A percentile compares a stretch with the other conserved stretches of the same genome.
phyloP scores from a whole-genome alignment of 2,888 invertebrate species.

The Microctonus hyperodae region DNA sequence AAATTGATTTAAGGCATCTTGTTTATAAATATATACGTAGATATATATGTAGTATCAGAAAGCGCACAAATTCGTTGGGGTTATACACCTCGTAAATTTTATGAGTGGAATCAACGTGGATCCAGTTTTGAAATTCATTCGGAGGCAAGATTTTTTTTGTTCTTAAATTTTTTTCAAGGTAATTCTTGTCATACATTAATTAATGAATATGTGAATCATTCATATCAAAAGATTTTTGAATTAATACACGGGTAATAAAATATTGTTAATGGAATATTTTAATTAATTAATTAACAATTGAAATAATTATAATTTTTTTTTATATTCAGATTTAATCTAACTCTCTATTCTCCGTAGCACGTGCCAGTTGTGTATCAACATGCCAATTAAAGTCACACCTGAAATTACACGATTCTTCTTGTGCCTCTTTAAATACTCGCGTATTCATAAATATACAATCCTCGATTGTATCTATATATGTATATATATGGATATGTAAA shows the following conservation, averaged over 20 bases:
- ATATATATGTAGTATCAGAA: neutral
- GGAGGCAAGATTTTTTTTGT: neutral
- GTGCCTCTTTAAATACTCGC: neutral
- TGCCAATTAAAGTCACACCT: slow-evolving; percentile 11
- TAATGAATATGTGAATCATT: no score
- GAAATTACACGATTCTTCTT: slow-evolving; percentile 2
- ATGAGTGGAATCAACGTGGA: slow-evolving; percentile 5
- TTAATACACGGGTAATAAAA: no score
- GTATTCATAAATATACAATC: neutral
- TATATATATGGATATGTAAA: neutral
- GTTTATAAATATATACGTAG: no score
- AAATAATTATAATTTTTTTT: neutral
- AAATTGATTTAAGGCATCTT: slow-evolving; percentile 1
- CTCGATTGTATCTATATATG: neutral
- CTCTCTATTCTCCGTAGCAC: neutral
- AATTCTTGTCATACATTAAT: no score
- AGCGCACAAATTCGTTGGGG: slow-evolving; percentile 1
- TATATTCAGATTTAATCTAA: neutral
- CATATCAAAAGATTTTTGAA: no score
- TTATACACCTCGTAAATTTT: slow-evolving; percentile 8
- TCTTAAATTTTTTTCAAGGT: no score
- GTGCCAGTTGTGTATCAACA: slow-evolving; percentile 11
- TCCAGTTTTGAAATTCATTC: slow-evolving; percentile 6
- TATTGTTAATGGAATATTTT: no score
- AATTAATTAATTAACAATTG: neutral